These are phyloP conservation scores for Saccopteryx leptura DNA, from an alignment of 2,113 vertebrate species.

Conservation along the genomic window DNA sequence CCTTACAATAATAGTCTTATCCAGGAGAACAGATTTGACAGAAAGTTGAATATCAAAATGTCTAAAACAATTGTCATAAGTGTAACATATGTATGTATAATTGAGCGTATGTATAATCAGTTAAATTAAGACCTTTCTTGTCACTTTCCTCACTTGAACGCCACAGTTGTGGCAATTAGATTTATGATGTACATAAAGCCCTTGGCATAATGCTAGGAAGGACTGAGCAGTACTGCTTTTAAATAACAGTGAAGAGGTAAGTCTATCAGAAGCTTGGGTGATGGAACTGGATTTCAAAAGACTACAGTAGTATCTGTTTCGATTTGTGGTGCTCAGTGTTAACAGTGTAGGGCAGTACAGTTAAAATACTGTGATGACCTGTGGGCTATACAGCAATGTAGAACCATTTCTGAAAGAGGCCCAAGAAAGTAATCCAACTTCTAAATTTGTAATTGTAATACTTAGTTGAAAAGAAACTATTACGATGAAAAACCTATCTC, in stretches of 20 bases:
- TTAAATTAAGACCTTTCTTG: background rate
- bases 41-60: slow-evolving; percentile 19
- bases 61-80: background rate
- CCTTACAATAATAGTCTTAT: background rate
- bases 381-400: background rate
- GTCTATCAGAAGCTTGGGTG: background rate
- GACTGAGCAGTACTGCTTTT: background rate
- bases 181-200: background rate
- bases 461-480: slow-evolving; percentile 25
- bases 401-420: slow-evolving; percentile 37
- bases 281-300: background rate
- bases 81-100: background rate
- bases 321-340: background rate
- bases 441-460: background rate
- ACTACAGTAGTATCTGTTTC: background rate
- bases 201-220: background rate
- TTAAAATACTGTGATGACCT: background rate
- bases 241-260: background rate
- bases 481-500: background rate
- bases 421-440: background rate
- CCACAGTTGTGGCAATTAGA: background rate
- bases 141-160: background rate
- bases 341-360: background rate
- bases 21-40: background rate
- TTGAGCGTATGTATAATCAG: background rate